Base-by-base conservation (phyloP, 1,140 invertebrate genomes). In the Lasioglossum albipes region DNA sequence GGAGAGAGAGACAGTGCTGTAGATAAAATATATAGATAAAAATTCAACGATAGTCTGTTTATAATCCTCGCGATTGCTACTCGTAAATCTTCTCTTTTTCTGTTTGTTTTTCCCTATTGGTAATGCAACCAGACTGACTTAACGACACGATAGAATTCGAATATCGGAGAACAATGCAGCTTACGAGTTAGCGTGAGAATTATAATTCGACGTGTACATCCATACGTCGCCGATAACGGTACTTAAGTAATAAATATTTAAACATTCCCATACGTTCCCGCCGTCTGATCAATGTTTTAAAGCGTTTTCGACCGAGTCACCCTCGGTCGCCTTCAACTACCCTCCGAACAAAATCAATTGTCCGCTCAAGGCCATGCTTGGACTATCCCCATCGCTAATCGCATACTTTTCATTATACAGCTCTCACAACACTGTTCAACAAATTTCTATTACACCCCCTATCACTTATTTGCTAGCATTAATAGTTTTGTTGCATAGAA, bases 1-100 rank as follows among this genome's bases (percentile, higher is more conserved):
- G 18, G 61, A 64, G 61, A 64, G 73, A 89, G 87, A 91, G 89
- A 91, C 85, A 87, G 91, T 93, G 91, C 91, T 91, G 85, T 90
- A 86, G 89, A 87, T 90, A 91, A 91, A 91, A 93, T 81, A 93
- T 79, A 84, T 88, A 85, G 86, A 89, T 88, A 84, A 85, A 91
- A 89, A 90, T 92, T 62, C 82, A 87, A 85, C 84, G 27, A 41
- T 79, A 83, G 75, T 84, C 87, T 84, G 87, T 87, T 86, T 89
- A 89, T 89, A 87, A 90, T 87, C 76, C 67, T 89, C 89, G 88
- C 88, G 83, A 86, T 80, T 65, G 31, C 41, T 80, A 67, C 68
- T 54, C 62, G 13, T 57, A 41, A 52, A 49, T 49, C 45, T 31
- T 31, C 12, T 20, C 42, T 13, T 18, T 68, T 6, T 57, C 62